Base-by-base conservation (phyloP, 2,113 vertebrate species). In the Orthonyx spaldingii region DNA sequence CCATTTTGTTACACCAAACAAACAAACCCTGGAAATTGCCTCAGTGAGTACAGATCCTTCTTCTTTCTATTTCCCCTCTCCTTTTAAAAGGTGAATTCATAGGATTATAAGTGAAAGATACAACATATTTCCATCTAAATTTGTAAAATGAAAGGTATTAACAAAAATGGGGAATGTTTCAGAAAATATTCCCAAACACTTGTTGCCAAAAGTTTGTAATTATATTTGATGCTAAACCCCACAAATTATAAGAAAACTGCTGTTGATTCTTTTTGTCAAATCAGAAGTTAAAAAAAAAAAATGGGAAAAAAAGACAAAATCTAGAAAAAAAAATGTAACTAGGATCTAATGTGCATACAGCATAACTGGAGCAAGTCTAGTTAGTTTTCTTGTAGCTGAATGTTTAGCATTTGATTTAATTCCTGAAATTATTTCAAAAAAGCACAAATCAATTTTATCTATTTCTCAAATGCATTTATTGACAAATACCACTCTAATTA, bases 1-100 rank as follows among this genome's bases (percentile, higher is more conserved):
- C 19, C 97, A 98, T 78, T 98, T 98, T 20, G 93, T 98, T 22
- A 90, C 94, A 32, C 66, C 97, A 33, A 96, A 94, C 66, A 89
- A 94, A 27, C 94, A 97, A 63, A 84, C 98, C 35, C 89, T 99
- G n/a, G 96, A 98, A 59, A 94, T 96, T 69, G 97, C 98, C 39
- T 83, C 83, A 55, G 97, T 98, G 87, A 97, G 96, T 96, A 39
- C 24, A 76, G 46, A 71, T 46, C 11, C 9, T 55, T 57, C 10
- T 19, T 52, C 24, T 20, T 53, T 71, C 16, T 53, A 1, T 64
- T 66, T 47, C 55, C 27, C 39, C 11, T 55, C 44, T 60, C 21
- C 33, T 46, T 88, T 87, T 78, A 14, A 64, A 64, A 90, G 41
- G n/a, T 37, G 7, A 86, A 81, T 80, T 88, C 13, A 52, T 11